These are phyloP conservation scores for Paramuricea clavata DNA, from an alignment of 92 coral and sea anemone species.

Conservation along the genomic window DNA sequence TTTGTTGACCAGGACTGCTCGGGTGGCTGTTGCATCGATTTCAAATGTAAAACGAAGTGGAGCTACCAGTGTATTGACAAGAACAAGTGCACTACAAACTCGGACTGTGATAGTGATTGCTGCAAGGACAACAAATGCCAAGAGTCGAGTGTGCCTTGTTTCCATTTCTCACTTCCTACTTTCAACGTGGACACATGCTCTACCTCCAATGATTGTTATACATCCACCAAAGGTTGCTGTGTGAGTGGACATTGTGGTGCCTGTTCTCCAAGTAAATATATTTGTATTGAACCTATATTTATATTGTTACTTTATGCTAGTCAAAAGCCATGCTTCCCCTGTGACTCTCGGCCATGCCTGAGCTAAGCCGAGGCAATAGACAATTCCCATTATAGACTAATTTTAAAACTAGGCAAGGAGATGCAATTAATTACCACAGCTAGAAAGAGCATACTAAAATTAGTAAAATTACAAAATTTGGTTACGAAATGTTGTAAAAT, in stretches of 20 bases:
- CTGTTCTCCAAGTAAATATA: neutral
- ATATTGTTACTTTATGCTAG: too few species aligned
- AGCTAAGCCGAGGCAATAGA: too few species aligned
- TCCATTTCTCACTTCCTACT: too few species aligned
- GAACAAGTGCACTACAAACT: neutral
- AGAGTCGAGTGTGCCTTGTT: neutral
- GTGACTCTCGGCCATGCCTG: too few species aligned
- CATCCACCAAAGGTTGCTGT: neutral
- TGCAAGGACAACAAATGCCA: slow-evolving; percentile 10
- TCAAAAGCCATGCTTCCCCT: too few species aligned
- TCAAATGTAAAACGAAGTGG: neutral
- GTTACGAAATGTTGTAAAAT: too few species aligned
- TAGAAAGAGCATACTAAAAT: too few species aligned
- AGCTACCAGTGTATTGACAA: neutral
- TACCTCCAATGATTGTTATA: neutral
- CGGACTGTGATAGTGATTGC: neutral
- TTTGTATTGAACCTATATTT: neutral
- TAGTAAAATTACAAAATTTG: too few species aligned
- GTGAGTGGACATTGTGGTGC: neutral
- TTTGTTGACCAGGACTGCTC: neutral
- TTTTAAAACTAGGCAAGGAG: too few species aligned
- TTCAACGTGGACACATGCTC: neutral
- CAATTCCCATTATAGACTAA: too few species aligned
- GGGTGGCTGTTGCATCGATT: neutral
- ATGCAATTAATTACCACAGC: too few species aligned